A percentile compares a stretch with the other conserved stretches of the same genome.
Evolutionary conservation across 2,113 vertebrate genomes (phyloP).

Genomic region (Caranx ignobilis): DNA sequence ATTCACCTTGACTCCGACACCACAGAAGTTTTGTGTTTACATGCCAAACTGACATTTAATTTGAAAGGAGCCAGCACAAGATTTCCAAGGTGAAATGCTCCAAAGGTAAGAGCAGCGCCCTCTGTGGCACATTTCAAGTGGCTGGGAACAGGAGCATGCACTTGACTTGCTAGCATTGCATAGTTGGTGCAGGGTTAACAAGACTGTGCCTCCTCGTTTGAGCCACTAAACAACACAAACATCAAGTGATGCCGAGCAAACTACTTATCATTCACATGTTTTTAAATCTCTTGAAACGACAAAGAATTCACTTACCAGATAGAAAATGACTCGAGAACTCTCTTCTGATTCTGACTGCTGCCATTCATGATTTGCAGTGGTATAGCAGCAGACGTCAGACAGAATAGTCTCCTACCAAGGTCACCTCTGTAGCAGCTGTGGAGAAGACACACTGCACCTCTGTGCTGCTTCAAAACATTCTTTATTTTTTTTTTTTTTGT

Average conservation of each 20-base stretch:
- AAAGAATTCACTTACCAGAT: not conserved
- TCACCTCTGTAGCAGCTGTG: not conserved
- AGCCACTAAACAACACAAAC: not conserved
- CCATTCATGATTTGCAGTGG: slow-evolving; percentile 8
- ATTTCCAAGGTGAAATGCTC: not conserved
- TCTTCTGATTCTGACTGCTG: not conserved
- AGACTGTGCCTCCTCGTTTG: not conserved
- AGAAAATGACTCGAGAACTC: not conserved
- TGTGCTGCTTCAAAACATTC: not conserved
- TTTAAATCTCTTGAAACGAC: too few relatives aligned
- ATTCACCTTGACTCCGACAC: too few relatives aligned
- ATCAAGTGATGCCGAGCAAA: not conserved
- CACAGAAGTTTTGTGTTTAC: too few relatives aligned
- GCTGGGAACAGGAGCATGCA: not conserved
- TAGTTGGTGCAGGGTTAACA: not conserved
- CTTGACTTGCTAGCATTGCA: too few relatives aligned
- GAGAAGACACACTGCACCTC: not conserved
- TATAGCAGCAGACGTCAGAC: not conserved
- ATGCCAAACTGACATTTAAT: not conserved
- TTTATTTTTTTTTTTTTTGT: slow-evolving; percentile 8
- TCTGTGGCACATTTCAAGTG: not conserved
- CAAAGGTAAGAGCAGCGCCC: not conserved
- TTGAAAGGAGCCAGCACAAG: not conserved
- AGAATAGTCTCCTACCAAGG: not conserved
- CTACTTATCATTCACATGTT: not conserved